Evolutionary conservation across 2,888 invertebrate species (phyloP), one percentile per base, ranked within the genome.

Genomic region (Drosophila picticornis): DNA sequence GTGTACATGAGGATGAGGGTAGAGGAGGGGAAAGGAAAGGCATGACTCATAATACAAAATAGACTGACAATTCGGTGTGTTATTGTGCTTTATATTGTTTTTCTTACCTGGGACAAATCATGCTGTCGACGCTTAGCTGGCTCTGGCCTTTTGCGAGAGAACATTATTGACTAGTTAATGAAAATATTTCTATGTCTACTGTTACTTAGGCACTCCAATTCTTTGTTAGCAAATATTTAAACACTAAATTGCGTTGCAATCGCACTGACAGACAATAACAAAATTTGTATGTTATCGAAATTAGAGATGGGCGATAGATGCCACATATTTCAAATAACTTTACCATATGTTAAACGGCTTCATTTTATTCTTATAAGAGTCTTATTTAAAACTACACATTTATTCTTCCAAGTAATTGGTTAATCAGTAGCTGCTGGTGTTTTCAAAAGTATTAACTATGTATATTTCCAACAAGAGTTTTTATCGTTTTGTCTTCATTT

Each of bases 81-180:
- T 16, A 55, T 57, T 34, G 56, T 19, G 57, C 66, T 64, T 16
- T 46, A 25, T 7, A 16, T 13, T 19, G 2, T 52, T 48, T 27
- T 31, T n/a, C 46, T 79, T 80, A 93, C 93, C 91, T 93, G 92
- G 0, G 93, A 92, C 38, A 93, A 82, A 78, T 93, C 92, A 34
- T 93, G 92, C 36, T 91, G 91, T 36, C 92, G 86, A 29, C 83
- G 84, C 67, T 92, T 92, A 0, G 90, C 74, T 5, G 91, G 88
- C 36, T 91, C 91, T 27, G 92, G 83, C 46, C 91, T 93, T 62
- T 91, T 93, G 19, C 91, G 87, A 22, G 90, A 80, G 70, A 93
- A 93, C 93, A 93, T 93, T 63, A 55, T 71, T 13, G 19, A 38
- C 31, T 72, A 50, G 60, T 59, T 57, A 48, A 19, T 2, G 5